phyloP scores from a whole-genome alignment of 1,140 invertebrate genomes.

The Steinernema khuongi region DNA sequence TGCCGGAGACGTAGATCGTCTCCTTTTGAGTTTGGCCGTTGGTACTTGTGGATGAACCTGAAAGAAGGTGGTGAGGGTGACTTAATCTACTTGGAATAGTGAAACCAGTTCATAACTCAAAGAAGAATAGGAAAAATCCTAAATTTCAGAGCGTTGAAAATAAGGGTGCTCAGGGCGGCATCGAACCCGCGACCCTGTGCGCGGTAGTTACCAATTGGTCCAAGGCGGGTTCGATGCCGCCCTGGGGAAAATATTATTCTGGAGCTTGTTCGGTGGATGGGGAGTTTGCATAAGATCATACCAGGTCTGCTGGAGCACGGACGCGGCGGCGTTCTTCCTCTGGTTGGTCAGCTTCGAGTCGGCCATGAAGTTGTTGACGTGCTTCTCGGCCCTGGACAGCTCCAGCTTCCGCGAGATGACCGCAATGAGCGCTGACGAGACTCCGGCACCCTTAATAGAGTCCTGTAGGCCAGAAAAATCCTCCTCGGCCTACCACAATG shows the following conservation, averaged over 20 bases:
- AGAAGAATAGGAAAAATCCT: too few species aligned
- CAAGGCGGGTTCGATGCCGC: too few species aligned
- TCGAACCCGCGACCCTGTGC: too few species aligned
- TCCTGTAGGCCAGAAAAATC: not conserved
- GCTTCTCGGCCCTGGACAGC: constrained; percentile 55
- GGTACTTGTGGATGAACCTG: constrained; percentile 59
- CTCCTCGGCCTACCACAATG: constrained; percentile 44
- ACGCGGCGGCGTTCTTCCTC: constrained; percentile 64
- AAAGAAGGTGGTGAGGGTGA: too few species aligned
- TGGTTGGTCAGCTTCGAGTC: constrained; percentile 59
- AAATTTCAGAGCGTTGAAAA: too few species aligned
- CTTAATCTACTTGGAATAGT: too few species aligned
- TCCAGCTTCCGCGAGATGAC: constrained; percentile 59
- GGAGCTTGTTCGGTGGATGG: too few species aligned
- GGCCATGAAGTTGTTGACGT: constrained; percentile 60
- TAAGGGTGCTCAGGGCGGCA: too few species aligned
- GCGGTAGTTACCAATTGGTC: too few species aligned
- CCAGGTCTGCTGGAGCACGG: constrained; percentile 64
- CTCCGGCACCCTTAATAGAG: constrained; percentile 50
- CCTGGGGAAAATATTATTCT: too few species aligned
- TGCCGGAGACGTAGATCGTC: constrained; percentile 55
- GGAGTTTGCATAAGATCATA: too few species aligned
- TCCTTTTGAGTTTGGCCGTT: constrained; percentile 48
- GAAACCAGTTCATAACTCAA: too few species aligned
- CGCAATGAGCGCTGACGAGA: constrained; percentile 56